Conservation (phyloP, 2,113 vertebrate species). For the Psittacus erithacus region DNA sequence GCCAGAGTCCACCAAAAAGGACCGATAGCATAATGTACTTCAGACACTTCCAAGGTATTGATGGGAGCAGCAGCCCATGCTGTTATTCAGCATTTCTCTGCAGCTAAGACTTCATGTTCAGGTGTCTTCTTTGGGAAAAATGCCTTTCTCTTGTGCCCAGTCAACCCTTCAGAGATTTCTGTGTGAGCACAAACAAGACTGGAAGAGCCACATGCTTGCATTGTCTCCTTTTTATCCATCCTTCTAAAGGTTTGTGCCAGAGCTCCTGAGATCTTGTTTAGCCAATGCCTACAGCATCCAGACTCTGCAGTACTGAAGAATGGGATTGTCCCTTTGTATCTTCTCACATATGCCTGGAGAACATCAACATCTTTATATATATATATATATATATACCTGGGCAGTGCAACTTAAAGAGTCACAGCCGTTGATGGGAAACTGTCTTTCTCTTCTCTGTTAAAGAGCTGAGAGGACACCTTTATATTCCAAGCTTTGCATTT, state of each 20-base stretch:
- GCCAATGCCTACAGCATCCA: background rate
- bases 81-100: background rate
- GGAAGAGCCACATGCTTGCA: background rate
- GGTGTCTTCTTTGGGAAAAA: background rate
- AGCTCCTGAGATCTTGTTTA: background rate
- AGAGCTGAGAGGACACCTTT: background rate
- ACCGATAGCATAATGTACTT: background rate
- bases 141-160: rapidly evolving
- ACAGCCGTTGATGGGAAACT: background rate
- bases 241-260: background rate
- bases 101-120: background rate
- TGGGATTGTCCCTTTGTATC: background rate
- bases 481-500: background rate
- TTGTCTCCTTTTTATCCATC: background rate
- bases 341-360: background rate
- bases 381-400: background rate
- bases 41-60: background rate
- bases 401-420: background rate
- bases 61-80: background rate
- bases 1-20: background rate
- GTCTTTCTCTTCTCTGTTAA: background rate
- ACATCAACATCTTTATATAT: background rate
- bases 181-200: background rate
- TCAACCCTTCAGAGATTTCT: background rate
- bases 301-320: background rate